A percentile compares a stretch with the other conserved stretches of the same genome.
These are phyloP conservation scores for Pangasianodon hypophthalmus DNA, from an alignment of 2,113 vertebrate genomes.

Conservation along the genomic window DNA sequence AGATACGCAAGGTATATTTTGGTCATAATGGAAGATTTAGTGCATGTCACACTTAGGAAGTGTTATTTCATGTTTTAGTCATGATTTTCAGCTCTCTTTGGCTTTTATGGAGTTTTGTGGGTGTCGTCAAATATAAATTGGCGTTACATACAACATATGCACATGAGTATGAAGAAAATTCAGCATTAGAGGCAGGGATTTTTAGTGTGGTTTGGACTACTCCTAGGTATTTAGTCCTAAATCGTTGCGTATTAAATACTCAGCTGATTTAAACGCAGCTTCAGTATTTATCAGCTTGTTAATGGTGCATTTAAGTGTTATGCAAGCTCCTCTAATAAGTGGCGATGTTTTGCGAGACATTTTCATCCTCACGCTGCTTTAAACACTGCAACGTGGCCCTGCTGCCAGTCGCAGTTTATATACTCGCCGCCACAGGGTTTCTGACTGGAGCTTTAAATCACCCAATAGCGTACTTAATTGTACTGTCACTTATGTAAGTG, in stretches of 20 bases:
- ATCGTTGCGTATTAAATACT: background rate
- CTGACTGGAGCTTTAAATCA: conserved; percentile 2
- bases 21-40: too few relatives aligned
- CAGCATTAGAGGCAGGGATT: background rate
- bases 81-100: too few relatives aligned
- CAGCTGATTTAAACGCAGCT: background rate
- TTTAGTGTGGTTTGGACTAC: too few relatives aligned
- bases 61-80: too few relatives aligned
- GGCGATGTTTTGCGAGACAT: background rate
- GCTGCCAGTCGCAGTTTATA: background rate
- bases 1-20: too few relatives aligned
- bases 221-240: too few relatives aligned
- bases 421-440: background rate
- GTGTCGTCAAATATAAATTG: too few relatives aligned
- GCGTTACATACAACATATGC: too few relatives aligned
- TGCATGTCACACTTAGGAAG: too few relatives aligned
- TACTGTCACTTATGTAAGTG: background rate
- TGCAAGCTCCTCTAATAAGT: background rate
- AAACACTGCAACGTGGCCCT: background rate
- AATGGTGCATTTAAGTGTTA: background rate
- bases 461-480: background rate
- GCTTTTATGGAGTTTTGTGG: too few relatives aligned
- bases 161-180: too few relatives aligned
- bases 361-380: background rate
- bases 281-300: background rate